Base-by-base conservation (phyloP, 2,888 invertebrate genomes). In the Terebella lapidaria region DNA sequence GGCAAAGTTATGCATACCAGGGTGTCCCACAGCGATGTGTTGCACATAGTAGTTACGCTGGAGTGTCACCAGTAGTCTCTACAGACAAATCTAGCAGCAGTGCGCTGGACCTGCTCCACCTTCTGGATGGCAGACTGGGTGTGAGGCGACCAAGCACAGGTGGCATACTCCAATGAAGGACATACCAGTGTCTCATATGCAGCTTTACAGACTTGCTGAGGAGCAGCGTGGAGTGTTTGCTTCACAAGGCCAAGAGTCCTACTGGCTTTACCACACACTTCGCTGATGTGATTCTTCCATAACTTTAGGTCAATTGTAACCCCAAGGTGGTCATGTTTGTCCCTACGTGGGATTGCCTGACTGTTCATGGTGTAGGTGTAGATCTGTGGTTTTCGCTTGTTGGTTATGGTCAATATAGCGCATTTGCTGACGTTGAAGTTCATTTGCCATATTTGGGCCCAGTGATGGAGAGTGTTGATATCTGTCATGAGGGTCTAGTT, bases 241-340 rank as follows among this genome's bases (percentile, higher is more conserved):
- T 51, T 51, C 24, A 51, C 2, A 24, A 51, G 25, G 51, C 51
- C 51, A 51, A 51, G 51, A 24, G 15, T 51, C 51, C 25, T 51
- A 2, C 3, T 51, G 22, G 51, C 51, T 3, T 51, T 2, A 25
- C 25, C 5, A 22, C 25, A 25, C 18, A 51, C 10, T 25, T 51
- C 25, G 3, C 25, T 51, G 51, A 2, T 2, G 25, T 24, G 18
- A 24, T 22, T 3, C 51, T 51, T 22, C 25, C 51, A 51, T 35
- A n/a, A 35, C n/a, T 35, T 35, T 10, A n/a, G 10, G 42, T 35
- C n/a, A n/a, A 35, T 10, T 10, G 10, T 35, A 35, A 35, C 42
- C n/a, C n/a, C n/a, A n/a, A n/a, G n/a, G n/a, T n/a, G n/a, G n/a
- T n/a, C n/a, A n/a, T n/a, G n/a, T n/a, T n/a, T n/a, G n/a, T n/a